These are phyloP conservation scores for Oncorhynchus clarkii DNA, from an alignment of 2,113 vertebrate species.

Conservation along the genomic window DNA sequence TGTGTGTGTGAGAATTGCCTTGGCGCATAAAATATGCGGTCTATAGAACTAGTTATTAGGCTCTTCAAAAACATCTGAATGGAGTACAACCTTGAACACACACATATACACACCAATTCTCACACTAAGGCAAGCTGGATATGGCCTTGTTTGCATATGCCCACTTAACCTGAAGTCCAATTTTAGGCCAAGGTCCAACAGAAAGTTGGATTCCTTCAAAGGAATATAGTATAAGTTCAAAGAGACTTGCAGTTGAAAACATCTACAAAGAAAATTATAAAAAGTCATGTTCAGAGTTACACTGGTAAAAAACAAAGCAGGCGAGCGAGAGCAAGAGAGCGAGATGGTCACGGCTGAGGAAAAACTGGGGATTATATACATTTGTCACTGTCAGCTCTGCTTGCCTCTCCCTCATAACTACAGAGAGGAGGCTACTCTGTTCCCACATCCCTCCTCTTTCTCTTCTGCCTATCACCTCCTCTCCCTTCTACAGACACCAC, in stretches of 20 bases:
- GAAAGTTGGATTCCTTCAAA: neutral
- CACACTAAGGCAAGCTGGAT: neutral
- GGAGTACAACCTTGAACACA: too few relatives aligned
- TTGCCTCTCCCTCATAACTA: constrained; percentile 34
- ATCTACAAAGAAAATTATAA: neutral
- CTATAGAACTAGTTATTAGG: too few relatives aligned
- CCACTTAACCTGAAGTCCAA: too few relatives aligned
- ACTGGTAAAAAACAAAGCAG: neutral
- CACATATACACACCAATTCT: neutral
- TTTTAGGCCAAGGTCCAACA: neutral
- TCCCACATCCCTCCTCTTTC: neutral
- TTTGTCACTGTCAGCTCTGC: constrained; percentile 51
- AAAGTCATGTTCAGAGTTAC: neutral
- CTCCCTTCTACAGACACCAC: neutral
- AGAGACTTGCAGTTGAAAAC: neutral
- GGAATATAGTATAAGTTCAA: neutral
- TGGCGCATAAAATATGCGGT: too few relatives aligned
- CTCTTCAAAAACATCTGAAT: too few relatives aligned
- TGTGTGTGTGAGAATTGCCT: too few relatives aligned
- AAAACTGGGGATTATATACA: constrained; percentile 29
- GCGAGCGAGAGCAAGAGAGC: neutral
- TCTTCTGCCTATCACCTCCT: neutral
- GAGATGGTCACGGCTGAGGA: constrained; percentile 29
- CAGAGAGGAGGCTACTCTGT: constrained; percentile 7
- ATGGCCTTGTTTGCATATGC: too few relatives aligned